Base-by-base conservation (phyloP, 2,797 vertebrate genomes). In the Antennarius maculatus region DNA sequence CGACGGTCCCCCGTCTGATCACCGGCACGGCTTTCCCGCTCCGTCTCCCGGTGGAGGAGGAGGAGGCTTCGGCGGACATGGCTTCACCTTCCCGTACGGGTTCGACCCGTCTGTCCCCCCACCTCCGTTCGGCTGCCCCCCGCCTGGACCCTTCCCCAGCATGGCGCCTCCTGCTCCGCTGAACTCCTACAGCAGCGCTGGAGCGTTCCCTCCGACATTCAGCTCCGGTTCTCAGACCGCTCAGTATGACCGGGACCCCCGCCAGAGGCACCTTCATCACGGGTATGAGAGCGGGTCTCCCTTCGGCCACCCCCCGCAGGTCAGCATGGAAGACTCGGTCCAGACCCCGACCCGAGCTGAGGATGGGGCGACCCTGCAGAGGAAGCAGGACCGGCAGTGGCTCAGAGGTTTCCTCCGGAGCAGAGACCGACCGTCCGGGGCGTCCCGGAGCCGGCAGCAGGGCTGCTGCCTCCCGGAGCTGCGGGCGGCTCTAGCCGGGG, bases 81-180 rank as follows among this genome's bases (percentile, higher is more conserved):
- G 2, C 10, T 45, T 75, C 6, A 47, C 66, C 0, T 65, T 54
- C 15, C 82, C 79, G 0, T 85, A 71, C 53, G 80, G 58, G 0
- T 93, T 92, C 29, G 83, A 92, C 53, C 87, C 83, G 2, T 81
- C 80, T 5, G 68, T 89, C 31, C 90, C 90, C 0, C 92, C 91
- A 6, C 92, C 89, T 6, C 71, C 82, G 0, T 84, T 87, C 41
- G 80, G 71, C 39, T 66, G 72, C 5, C 66, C 74, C 0, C 77
- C 66, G 0, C 69, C 76, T 0, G 43, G 37, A 13, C 78, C 46
- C 13, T 73, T 74, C 37, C 43, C 54, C 0, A n/a, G 12, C 37
- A 18, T 18, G 42, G 16, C 18, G 4, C 6, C 52, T 7, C 0
- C 48, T 3, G 13, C 53, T 11, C 69, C 69, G 3, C 15, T 48